Conservation (phyloP, 2,113 vertebrate species). For the Acinonyx jubatus region DNA sequence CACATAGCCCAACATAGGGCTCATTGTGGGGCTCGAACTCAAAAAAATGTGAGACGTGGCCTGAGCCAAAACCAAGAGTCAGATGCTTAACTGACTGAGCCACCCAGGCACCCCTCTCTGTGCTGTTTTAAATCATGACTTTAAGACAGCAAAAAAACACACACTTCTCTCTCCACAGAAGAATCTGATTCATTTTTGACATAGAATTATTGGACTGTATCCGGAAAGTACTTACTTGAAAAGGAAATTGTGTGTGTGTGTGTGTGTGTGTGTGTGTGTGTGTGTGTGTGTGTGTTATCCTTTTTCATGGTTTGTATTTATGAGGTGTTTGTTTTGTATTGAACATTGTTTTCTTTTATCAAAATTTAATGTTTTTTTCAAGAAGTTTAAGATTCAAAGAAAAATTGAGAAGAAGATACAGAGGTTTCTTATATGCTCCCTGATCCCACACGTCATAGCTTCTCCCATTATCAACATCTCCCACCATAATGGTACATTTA, state of each 20-base stretch:
- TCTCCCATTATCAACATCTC: neutral
- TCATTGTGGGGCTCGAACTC: too few relatives aligned
- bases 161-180: neutral
- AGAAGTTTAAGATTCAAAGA: neutral
- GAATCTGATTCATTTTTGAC: neutral
- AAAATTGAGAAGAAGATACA: neutral
- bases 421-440: neutral
- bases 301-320: neutral
- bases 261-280: neutral
- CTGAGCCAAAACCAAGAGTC: too few relatives aligned
- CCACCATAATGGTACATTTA: neutral
- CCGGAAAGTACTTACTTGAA: neutral
- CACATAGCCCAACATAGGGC: too few relatives aligned
- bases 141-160: neutral
- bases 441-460: neutral
- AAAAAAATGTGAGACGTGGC: too few relatives aligned
- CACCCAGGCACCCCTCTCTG: neutral
- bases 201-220: neutral
- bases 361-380: neutral
- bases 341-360: neutral
- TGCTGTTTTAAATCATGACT: neutral
- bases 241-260: neutral
- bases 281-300: too few relatives aligned
- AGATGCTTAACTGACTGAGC: too few relatives aligned
- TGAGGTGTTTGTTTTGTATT: neutral